Evolutionary conservation across 2,797 vertebrate species (phyloP).

Genomic region (Pempheris klunzingeri): DNA sequence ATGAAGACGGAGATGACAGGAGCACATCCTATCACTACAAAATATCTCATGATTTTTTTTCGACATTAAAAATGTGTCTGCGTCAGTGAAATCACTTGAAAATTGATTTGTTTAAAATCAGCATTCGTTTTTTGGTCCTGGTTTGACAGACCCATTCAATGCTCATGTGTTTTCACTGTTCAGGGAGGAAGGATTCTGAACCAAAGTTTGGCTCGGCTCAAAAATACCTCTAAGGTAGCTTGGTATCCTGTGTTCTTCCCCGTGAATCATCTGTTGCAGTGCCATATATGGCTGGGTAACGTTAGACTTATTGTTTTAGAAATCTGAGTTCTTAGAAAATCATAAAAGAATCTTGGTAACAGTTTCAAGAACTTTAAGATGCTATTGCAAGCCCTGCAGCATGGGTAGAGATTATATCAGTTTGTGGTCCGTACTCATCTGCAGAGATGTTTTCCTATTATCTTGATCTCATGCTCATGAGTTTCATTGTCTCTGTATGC

Average conservation of each 20-base stretch:
- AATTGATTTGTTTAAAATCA: too few relatives aligned
- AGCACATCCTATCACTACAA: too few relatives aligned
- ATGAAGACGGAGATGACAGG: too few relatives aligned
- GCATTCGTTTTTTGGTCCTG: too few relatives aligned
- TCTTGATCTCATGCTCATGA: rapidly evolving
- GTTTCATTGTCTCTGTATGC: neutral
- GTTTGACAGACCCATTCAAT: too few relatives aligned
- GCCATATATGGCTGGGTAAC: neutral
- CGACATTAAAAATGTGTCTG: too few relatives aligned
- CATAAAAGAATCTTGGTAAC: neutral
- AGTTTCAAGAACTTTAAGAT: neutral
- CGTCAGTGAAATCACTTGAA: too few relatives aligned
- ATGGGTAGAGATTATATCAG: conserved; percentile 14
- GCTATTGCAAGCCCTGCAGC: neutral
- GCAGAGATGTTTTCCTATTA: conserved; percentile 2
- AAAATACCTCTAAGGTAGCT: too few relatives aligned
- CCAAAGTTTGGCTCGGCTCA: neutral
- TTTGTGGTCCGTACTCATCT: neutral
- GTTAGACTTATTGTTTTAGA: neutral
- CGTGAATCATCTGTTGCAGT: too few relatives aligned
- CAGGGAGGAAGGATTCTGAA: neutral
- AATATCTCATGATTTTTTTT: too few relatives aligned
- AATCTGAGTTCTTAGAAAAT: neutral
- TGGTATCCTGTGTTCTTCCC: too few relatives aligned
- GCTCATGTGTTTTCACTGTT: neutral